phyloP scores from a whole-genome alignment of 2,888 invertebrate genomes.

The Dendrolimus houi region DNA sequence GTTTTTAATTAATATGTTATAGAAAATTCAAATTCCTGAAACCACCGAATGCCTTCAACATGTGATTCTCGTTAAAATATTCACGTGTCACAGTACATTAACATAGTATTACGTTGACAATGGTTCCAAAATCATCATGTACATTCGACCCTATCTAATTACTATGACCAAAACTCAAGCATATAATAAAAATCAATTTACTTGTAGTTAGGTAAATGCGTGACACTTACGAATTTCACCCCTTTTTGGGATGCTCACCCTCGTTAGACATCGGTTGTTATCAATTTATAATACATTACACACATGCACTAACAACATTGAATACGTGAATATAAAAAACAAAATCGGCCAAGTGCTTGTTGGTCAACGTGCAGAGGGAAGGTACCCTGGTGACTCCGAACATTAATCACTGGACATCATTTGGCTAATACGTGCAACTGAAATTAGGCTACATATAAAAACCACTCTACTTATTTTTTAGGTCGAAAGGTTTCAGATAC shows the following conservation, averaged over 20 bases:
- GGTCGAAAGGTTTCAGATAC: no score
- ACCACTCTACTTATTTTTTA: no score
- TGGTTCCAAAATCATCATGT: neutral
- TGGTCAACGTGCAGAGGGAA: no score
- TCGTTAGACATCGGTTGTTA: neutral
- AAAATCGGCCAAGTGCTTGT: no score
- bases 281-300: neutral
- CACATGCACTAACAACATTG: no score
- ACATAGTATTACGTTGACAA: neutral
- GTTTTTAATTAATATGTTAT: no score
- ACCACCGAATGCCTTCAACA: neutral
- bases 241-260: conserved; percentile 18
- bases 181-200: conserved; percentile 69
- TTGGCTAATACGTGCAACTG: no score
- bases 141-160: conserved; percentile 12
- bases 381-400: no score
- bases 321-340: no score
- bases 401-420: no score
- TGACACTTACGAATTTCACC: conserved; percentile 43
- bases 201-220: conserved; percentile 44
- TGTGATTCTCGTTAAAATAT: neutral
- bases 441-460: no score
- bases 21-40: no score
- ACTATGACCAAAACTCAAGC: conserved; percentile 16
- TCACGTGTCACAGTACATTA: neutral